Evolutionary conservation across 23 tunicate genomes (phyloP), one percentile per base, ranked within the genome.

Genomic region (Clavelina lepadiformis): DNA sequence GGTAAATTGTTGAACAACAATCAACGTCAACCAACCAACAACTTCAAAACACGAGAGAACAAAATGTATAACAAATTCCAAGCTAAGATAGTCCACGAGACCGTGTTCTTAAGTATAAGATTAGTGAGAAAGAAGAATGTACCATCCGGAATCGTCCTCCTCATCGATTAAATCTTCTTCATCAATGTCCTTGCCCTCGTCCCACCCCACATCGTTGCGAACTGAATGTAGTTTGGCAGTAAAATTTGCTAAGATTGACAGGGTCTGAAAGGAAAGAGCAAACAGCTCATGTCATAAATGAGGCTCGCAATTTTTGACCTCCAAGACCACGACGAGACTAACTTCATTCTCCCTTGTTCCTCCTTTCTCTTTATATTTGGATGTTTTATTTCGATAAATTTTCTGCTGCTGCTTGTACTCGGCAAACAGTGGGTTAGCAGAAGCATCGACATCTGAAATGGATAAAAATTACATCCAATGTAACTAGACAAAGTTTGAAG

Each of bases 361-460:
- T 2, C 87, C 80, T 51, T 74, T 88, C 31, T 74, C 60, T 24
- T 46, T 80, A 46, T 50, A 46, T 28, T 37, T 69, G 22, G 67
- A 29, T 8, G 81, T 68, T 52, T 77, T 85, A 29, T 45, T 79
- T 18, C 74, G 51, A 37, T 78, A 88, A 18, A 35, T 29, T 50
- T 80, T 80, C 68, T 79, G 87, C 60, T 88, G 87, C 11, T 70
- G 61, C 53, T 88, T 88, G 77, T 67, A 88, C 21, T 88, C 88
- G 23, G 82, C 96, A 26, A 65, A 80, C 38, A 71, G 50, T 4
- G 88, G 87, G 61, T 88, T 88, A 30, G 67, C 0, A 13, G 24
- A 13, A n/a, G 29, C 51, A 7, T 32, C 52, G n/a, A 63, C 78
- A 46, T 67, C 76, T 66, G 26, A 8, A 15, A 8, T 8, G 11